phyloP scores from a whole-genome alignment of 2,113 vertebrate genomes.

The Lampris incognitus region DNA sequence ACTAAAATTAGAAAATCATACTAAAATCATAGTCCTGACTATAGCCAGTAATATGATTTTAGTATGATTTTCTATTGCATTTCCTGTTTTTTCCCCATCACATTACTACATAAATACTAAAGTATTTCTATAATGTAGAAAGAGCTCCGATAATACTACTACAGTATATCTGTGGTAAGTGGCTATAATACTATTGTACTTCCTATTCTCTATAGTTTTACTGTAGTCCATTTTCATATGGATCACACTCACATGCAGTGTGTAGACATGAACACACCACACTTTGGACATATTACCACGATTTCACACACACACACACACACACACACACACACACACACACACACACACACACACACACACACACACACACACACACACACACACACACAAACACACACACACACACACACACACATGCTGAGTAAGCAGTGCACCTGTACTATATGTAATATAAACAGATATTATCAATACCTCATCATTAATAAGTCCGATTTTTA shows the following conservation, averaged over 20 bases:
- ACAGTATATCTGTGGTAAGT: no score
- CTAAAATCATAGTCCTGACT: no score
- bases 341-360: neutral
- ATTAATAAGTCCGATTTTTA: neutral
- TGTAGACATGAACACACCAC: slow-evolving; percentile 36
- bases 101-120: no score
- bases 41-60: no score
- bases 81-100: no score
- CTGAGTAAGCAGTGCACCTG: slow-evolving; percentile 8
- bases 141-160: no score
- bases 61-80: no score
- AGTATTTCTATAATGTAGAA: no score
- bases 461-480: slow-evolving; percentile 18
- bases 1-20: no score
- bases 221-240: no score
- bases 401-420: neutral
- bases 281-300: slow-evolving; percentile 19
- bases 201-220: no score
- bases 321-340: slow-evolving; percentile 17
- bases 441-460: slow-evolving; percentile 25
- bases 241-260: neutral
- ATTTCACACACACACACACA: slow-evolving; percentile 30
- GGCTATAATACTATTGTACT: no score
- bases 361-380: neutral
- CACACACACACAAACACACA: slow-evolving; percentile 3